Evolutionary conservation across 2,797 vertebrate genomes (phyloP).

Genomic region (Takifugu rubripes): DNA sequence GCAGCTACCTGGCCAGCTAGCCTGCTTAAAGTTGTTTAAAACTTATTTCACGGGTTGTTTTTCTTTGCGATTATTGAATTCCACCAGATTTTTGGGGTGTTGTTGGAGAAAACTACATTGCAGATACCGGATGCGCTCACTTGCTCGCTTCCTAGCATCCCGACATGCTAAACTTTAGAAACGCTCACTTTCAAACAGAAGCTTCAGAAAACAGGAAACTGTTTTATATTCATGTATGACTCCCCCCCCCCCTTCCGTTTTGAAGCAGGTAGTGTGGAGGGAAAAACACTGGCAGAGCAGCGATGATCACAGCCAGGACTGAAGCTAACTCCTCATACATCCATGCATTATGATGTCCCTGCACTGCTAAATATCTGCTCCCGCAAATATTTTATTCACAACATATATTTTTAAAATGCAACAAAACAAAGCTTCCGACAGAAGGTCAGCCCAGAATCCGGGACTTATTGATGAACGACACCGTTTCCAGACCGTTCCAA

Average conservation of each 20-base stretch:
- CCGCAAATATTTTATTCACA: constrained; percentile 5
- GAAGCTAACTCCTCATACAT: constrained; percentile 26
- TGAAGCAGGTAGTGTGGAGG: constrained; percentile 7
- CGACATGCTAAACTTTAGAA: constrained; percentile 15
- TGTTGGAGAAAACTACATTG: not conserved
- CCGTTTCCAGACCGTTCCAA: constrained; percentile 15
- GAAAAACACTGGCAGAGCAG: constrained; percentile 9
- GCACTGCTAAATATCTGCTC: constrained; percentile 23
- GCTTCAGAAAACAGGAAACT: constrained; percentile 9
- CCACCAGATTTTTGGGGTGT: not conserved
- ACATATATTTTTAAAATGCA: constrained; percentile 7
- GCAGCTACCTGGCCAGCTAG: too few relatives aligned
- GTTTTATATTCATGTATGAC: constrained; percentile 35
- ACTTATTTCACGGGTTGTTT: too few relatives aligned
- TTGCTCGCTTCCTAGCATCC: constrained; percentile 2
- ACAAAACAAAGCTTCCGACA: constrained; percentile 22
- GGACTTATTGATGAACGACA: constrained; percentile 17
- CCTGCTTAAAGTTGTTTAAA: too few relatives aligned
- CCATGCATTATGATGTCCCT: constrained; percentile 8
- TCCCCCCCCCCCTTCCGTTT: constrained; percentile 24
- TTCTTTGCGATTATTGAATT: too few relatives aligned
- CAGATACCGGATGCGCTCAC: not conserved
- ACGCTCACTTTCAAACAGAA: constrained; percentile 9
- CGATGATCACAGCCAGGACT: constrained; percentile 11
- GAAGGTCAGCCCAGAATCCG: constrained; percentile 19